Evolutionary conservation across 2,888 invertebrate genomes (phyloP).

Genomic region (Andrena bicolor): DNA sequence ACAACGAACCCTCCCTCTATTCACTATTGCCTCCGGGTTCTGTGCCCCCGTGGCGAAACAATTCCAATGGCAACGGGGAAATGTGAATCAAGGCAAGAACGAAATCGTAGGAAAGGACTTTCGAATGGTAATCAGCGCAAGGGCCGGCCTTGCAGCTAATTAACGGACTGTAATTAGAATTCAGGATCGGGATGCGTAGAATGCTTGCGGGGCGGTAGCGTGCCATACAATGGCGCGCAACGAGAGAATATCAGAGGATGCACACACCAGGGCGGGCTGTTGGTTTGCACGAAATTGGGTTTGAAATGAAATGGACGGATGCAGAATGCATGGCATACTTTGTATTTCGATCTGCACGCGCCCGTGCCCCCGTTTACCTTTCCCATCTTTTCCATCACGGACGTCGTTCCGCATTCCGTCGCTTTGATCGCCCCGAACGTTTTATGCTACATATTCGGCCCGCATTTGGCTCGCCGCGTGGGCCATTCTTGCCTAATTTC

Average conservation of each 20-base stretch:
- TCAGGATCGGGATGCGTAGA: constrained; percentile 64
- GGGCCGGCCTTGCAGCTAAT: constrained; percentile 58
- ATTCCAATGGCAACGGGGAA: background rate
- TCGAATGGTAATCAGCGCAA: constrained; percentile 49
- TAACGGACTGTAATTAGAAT: constrained; percentile 72
- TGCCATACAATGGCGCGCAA: constrained; percentile 29
- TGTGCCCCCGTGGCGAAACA: background rate
- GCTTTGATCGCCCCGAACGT: constrained; percentile 34
- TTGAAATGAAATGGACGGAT: constrained; percentile 67
- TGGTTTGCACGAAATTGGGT: constrained; percentile 63
- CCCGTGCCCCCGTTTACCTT: constrained; percentile 21
- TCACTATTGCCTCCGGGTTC: background rate
- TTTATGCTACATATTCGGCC: constrained; percentile 29
- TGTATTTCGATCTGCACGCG: constrained; percentile 31
- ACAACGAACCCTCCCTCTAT: background rate
- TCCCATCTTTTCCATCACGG: constrained; percentile 43
- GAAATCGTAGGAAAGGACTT: constrained; percentile 34
- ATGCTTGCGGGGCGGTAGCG: constrained; percentile 54
- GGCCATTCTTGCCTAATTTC: constrained; percentile 24
- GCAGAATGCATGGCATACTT: constrained; percentile 46
- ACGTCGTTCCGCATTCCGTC: constrained; percentile 42
- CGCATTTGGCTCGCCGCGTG: background rate
- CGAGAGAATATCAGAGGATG: constrained; percentile 30
- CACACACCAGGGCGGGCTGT: constrained; percentile 8
- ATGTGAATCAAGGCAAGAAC: constrained; percentile 19